Conservation (phyloP, 2,113 vertebrate species). For the Syngnathus floridae region DNA sequence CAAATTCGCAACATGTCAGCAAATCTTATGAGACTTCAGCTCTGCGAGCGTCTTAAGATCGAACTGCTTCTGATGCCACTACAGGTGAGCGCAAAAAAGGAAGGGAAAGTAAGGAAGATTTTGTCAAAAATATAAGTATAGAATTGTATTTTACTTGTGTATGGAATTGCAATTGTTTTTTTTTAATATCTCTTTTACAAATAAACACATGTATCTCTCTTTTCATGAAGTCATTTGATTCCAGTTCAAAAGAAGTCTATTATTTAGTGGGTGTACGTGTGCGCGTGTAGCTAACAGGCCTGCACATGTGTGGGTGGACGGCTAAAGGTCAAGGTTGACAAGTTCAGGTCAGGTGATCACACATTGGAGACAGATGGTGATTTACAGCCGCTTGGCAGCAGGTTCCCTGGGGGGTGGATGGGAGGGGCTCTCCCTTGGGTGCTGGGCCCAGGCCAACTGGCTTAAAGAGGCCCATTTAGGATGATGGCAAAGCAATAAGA, state of each 20-base stretch:
- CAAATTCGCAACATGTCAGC: too few species aligned
- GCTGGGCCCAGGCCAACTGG: background rate
- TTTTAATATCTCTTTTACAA: background rate
- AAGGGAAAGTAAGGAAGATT: too few species aligned
- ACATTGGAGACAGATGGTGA: constrained; percentile 62
- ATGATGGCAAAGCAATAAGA: background rate
- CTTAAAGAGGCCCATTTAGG: background rate
- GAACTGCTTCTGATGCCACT: too few species aligned
- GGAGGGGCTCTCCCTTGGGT: background rate
- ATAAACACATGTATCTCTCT: background rate
- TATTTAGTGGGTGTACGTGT: background rate
- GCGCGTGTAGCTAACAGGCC: constrained; percentile 6
- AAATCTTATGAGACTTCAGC: too few species aligned
- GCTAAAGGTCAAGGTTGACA: constrained; percentile 55
- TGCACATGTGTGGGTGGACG: constrained; percentile 25
- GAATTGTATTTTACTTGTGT: too few species aligned
- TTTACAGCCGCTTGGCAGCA: constrained; percentile 42
- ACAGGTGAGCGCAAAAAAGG: too few species aligned
- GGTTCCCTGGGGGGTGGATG: constrained; percentile 22
- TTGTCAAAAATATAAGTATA: too few species aligned
- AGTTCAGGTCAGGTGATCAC: constrained; percentile 57
- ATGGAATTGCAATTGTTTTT: too few species aligned
- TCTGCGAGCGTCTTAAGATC: too few species aligned
- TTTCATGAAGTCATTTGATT: background rate
- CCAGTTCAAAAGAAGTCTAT: background rate